Percentiles rank a stretch among this genome's conserved stretches.
Conservation (phyloP, 1,140 invertebrate genomes). For the Lepidurus packardi region DNA sequence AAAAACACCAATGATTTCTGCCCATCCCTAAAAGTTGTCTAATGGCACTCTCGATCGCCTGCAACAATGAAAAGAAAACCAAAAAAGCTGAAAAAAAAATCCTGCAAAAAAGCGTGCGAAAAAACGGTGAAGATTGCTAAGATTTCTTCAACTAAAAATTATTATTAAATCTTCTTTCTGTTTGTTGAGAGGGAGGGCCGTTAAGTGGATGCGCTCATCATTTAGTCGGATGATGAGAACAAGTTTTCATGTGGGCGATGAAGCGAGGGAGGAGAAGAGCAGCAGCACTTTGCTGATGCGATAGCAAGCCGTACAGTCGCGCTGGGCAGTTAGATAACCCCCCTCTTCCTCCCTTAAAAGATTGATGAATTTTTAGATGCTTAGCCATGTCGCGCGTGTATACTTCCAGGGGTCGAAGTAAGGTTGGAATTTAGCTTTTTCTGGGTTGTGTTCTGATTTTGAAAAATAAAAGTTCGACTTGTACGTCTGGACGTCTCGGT, state of each 20-base stretch:
- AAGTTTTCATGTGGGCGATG: constrained; percentile 21
- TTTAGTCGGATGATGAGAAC: constrained; percentile 10
- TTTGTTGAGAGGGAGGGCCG: neutral
- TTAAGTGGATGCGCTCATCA: constrained; percentile 13
- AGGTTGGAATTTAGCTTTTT: neutral
- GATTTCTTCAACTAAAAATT: no score
- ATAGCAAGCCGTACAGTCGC: neutral
- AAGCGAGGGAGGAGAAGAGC: constrained; percentile 3
- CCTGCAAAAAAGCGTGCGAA: no score
- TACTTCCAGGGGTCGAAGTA: neutral
- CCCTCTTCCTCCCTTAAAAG: neutral
- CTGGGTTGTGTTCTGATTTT: neutral
- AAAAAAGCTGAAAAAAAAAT: no score
- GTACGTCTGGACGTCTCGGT: no score
- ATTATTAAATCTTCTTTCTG: no score
- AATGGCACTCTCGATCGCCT: neutral
- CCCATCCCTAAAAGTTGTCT: neutral
- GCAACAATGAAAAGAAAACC: neutral
- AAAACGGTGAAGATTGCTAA: no score
- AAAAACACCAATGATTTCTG: neutral
- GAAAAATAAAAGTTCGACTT: no score
- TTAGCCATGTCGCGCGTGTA: neutral
- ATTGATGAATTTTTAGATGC: neutral
- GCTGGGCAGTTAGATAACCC: neutral
- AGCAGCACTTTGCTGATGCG: constrained; percentile 7